These are phyloP conservation scores for Leucoma salicis DNA, from an alignment of 2,888 invertebrate species.

Conservation along the genomic window DNA sequence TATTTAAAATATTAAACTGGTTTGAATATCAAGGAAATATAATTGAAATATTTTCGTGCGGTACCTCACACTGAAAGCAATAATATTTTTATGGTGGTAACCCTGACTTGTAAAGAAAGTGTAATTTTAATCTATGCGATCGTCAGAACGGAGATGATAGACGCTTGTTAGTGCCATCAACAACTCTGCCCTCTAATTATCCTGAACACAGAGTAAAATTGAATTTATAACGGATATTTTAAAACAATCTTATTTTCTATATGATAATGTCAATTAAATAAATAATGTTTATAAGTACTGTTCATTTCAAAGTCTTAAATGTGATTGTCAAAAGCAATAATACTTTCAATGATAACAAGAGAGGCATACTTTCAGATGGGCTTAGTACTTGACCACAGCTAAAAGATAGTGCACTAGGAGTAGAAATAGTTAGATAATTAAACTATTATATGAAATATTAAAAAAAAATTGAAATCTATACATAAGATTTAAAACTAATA, in stretches of 20 bases:
- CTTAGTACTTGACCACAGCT: conserved; percentile 78
- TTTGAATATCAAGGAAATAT: conserved; percentile 9
- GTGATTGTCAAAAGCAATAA: conserved; percentile 20
- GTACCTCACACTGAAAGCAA: conserved; percentile 74
- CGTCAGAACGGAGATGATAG: conserved; percentile 58
- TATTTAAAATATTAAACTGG: background rate
- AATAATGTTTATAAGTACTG: conserved; percentile 7
- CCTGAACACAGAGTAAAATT: conserved; percentile 11
- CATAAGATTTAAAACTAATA: conserved; percentile 79
- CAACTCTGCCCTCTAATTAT: conserved; percentile 51
- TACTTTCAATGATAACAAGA: conserved; percentile 34
- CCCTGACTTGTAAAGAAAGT: conserved; percentile 62
- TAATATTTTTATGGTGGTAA: conserved; percentile 76
- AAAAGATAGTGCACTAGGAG: conserved; percentile 77
- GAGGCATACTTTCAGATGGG: conserved; percentile 52
- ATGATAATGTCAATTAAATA: conserved; percentile 30
- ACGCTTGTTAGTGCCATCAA: conserved; percentile 65
- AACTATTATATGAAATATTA: conserved; percentile 64
- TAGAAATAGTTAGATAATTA: conserved; percentile 77
- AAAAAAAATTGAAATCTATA: conserved; percentile 77
- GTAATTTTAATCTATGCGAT: conserved; percentile 72
- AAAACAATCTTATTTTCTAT: conserved; percentile 2
- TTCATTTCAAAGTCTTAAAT: conserved; percentile 4
- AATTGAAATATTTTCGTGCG: conserved; percentile 66
- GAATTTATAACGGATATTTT: background rate